A percentile compares a stretch with the other conserved stretches of the same genome.
Evolutionary conservation across 2,797 vertebrate species (phyloP).

Genomic region (Sparidentex hasta): DNA sequence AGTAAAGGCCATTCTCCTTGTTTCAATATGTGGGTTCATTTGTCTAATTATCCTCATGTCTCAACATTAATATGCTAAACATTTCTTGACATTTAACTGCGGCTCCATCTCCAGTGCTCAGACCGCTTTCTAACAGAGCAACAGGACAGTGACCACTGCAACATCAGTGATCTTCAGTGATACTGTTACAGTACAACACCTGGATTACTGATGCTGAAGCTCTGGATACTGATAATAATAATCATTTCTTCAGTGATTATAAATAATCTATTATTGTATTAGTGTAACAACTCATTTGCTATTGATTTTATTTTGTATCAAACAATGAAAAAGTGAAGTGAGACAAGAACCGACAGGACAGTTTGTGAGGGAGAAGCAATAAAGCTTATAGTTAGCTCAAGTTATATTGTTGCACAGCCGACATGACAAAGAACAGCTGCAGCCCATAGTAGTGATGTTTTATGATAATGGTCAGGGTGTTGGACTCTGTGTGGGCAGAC

Average conservation of each 20-base stretch:
- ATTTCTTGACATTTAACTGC: neutral
- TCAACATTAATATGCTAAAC: neutral
- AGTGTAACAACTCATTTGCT: neutral
- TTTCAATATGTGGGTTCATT: neutral
- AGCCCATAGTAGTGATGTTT: constrained; percentile 5
- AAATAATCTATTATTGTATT: neutral
- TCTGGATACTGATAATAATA: no score
- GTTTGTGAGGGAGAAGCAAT: neutral
- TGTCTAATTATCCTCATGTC: neutral
- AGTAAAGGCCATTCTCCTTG: neutral
- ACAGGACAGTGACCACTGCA: neutral
- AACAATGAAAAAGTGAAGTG: neutral
- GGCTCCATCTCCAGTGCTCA: neutral
- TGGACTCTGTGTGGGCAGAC: constrained; percentile 19
- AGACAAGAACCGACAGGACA: neutral
- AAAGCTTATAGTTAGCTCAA: neutral
- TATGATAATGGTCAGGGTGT: constrained; percentile 24
- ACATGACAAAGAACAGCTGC: constrained; percentile 14
- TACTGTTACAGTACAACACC: neutral
- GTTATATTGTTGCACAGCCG: neutral
- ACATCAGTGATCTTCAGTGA: neutral
- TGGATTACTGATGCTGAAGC: neutral
- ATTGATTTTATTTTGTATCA: neutral
- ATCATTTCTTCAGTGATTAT: no score
- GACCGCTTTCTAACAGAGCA: neutral